These are phyloP conservation scores for Reticulitermes lucifugus DNA, from an alignment of 2,888 invertebrate species.

Conservation along the genomic window DNA sequence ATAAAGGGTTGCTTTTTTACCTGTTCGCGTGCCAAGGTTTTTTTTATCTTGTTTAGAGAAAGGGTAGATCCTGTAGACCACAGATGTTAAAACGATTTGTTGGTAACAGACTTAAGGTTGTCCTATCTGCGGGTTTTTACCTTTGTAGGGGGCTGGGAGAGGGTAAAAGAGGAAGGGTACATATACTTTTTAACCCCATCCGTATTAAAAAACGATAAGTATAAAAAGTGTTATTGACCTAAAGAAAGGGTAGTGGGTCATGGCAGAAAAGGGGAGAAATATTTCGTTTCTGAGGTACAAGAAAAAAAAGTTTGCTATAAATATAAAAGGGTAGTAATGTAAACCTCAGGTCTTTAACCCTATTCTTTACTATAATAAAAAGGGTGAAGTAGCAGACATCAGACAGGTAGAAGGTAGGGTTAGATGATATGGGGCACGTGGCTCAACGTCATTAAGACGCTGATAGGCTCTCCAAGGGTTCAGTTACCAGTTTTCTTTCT, in stretches of 20 bases:
- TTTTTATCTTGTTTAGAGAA: constrained; percentile 14
- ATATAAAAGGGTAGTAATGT: constrained; percentile 10
- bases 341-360: constrained; percentile 35
- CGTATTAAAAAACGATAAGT: constrained; percentile 29
- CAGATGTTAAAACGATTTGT: constrained; percentile 21
- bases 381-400: constrained; percentile 36
- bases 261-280: constrained; percentile 28
- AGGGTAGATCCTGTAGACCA: constrained; percentile 30
- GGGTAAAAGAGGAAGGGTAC: not conserved
- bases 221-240: constrained; percentile 46
- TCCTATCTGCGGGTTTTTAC: not conserved
- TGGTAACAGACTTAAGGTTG: constrained; percentile 42
- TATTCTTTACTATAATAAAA: constrained; percentile 44
- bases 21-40: constrained; percentile 45
- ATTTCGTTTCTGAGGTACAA: constrained; percentile 32
- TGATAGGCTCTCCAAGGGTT: constrained; percentile 42
- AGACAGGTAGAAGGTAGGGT: constrained; percentile 46
- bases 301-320: constrained; percentile 16
- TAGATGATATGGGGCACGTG: constrained; percentile 40
- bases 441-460: constrained; percentile 35
- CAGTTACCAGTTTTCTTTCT: constrained; percentile 29
- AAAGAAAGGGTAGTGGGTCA: constrained; percentile 46
- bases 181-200: constrained; percentile 46
- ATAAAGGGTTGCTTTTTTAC: constrained; percentile 49
- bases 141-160: not conserved